Percentiles rank a stretch among this genome's conserved stretches.
phyloP scores from a whole-genome alignment of 2,888 invertebrate genomes.

The Dasysyrphus albostriatus region DNA sequence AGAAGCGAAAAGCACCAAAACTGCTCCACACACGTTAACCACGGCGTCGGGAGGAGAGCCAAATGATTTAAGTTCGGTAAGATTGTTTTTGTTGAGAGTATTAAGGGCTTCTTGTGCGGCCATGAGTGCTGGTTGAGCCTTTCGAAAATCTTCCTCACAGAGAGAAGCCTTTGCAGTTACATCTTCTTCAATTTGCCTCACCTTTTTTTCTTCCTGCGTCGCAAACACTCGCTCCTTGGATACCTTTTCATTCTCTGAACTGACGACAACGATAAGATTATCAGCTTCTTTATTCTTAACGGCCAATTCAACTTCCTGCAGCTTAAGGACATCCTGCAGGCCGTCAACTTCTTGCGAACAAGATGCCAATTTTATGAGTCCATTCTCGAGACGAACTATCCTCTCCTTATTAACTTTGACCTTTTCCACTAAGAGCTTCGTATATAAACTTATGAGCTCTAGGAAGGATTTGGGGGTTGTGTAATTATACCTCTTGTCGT shows the following conservation, averaged over 20 bases:
- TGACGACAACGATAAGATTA: slow-evolving; percentile 93
- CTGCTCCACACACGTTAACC: slow-evolving; percentile 93
- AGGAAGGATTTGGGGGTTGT: slow-evolving; percentile 98
- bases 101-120: slow-evolving; percentile 96
- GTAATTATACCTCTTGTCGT: slow-evolving; percentile 96
- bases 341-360: slow-evolving; percentile 94
- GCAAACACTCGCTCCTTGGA: slow-evolving; percentile 93
- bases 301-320: slow-evolving; percentile 92
- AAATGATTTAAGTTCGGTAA: slow-evolving; percentile 97
- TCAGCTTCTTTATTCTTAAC: slow-evolving; percentile 96
- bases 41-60: slow-evolving; percentile 96
- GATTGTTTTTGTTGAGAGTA: slow-evolving; percentile 95
- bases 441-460: slow-evolving; percentile 94
- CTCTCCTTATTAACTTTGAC: slow-evolving; percentile 89
- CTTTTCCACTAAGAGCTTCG: slow-evolving; percentile 89
- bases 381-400: slow-evolving; percentile 92
- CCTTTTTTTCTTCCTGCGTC: slow-evolving; percentile 94
- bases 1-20: slow-evolving; percentile 92
- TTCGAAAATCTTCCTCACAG: slow-evolving; percentile 94
- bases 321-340: slow-evolving; percentile 88
- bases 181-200: slow-evolving; percentile 94
- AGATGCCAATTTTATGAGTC: slow-evolving; percentile 93
- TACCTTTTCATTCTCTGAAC: slow-evolving; percentile 95
- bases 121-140: slow-evolving; percentile 95
- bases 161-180: slow-evolving; percentile 93